A percentile compares a stretch with the other conserved stretches of the same genome.
Conservation (phyloP, 2,113 vertebrate species). For the Dicerorhinus sumatrensis region DNA sequence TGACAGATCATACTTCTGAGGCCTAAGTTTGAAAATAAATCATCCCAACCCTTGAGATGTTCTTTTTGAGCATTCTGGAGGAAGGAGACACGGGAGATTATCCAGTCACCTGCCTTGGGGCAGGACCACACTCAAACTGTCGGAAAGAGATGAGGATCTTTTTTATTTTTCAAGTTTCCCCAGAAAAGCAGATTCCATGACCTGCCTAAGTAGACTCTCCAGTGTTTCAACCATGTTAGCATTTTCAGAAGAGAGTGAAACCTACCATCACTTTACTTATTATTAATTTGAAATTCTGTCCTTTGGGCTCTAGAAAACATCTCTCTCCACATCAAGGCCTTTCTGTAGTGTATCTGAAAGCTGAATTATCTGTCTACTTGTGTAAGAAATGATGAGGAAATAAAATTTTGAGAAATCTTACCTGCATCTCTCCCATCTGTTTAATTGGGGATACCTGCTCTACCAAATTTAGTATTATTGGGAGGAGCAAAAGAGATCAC, state of each 20-base stretch:
- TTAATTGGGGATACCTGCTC: not conserved
- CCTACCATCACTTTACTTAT: not conserved
- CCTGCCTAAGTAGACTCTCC: not conserved
- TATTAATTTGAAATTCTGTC: not conserved
- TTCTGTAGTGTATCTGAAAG: not conserved
- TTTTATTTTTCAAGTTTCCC: not conserved
- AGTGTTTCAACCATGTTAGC: not conserved
- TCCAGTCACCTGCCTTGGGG: not conserved
- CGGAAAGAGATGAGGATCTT: not conserved
- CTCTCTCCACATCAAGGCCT: not conserved
- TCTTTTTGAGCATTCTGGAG: not conserved
- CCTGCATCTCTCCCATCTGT: not conserved
- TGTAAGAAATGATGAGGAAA: not conserved
- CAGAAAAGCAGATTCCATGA: not conserved
- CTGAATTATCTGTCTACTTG: not conserved
- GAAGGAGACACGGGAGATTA: not conserved
- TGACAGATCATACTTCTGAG: not conserved
- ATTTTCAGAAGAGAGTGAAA: not conserved
- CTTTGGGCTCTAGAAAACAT: not conserved
- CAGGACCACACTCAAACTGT: slow-evolving; percentile 40
- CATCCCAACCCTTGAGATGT: not conserved
- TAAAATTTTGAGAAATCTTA: not conserved
- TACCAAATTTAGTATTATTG: not conserved
- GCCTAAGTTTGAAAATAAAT: slow-evolving; percentile 40
- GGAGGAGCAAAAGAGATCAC: not conserved